Evolutionary conservation across 2,888 invertebrate genomes (phyloP).

Genomic region (Autographa pulchrina): DNA sequence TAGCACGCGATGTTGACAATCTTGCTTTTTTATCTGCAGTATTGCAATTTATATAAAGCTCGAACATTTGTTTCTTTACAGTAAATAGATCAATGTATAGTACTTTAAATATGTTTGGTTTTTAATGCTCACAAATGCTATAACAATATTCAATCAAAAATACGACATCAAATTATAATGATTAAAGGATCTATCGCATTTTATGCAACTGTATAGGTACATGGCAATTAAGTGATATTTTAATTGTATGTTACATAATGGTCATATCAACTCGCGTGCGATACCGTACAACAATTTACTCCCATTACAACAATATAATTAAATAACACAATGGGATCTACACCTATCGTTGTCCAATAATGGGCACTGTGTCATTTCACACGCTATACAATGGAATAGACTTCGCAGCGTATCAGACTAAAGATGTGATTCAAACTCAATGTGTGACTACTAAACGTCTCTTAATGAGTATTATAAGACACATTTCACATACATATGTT

Average conservation of each 20-base stretch:
- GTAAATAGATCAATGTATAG: too few species aligned
- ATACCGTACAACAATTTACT: neutral
- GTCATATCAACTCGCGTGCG: neutral
- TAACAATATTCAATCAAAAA: too few species aligned
- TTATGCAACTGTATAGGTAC: neutral
- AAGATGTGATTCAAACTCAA: neutral
- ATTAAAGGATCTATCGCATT: neutral
- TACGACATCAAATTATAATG: neutral
- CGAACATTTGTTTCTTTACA: neutral
- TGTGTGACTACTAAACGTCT: neutral
- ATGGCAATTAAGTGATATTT: neutral
- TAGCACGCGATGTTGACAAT: slow-evolving; percentile 47
- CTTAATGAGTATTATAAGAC: neutral
- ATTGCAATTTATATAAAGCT: slow-evolving; percentile 24
- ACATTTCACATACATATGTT: neutral
- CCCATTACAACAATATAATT: neutral
- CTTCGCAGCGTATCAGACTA: neutral
- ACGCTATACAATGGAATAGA: slow-evolving; percentile 1
- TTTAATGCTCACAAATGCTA: too few species aligned
- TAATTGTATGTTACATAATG: neutral
- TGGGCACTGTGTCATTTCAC: neutral
- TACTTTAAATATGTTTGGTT: too few species aligned
- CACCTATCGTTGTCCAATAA: neutral
- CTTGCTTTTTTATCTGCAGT: slow-evolving; percentile 18
- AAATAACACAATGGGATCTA: neutral